Evolutionary conservation across 2,113 vertebrate species (phyloP).

Genomic region (Rhinopomastus cyanomelas): DNA sequence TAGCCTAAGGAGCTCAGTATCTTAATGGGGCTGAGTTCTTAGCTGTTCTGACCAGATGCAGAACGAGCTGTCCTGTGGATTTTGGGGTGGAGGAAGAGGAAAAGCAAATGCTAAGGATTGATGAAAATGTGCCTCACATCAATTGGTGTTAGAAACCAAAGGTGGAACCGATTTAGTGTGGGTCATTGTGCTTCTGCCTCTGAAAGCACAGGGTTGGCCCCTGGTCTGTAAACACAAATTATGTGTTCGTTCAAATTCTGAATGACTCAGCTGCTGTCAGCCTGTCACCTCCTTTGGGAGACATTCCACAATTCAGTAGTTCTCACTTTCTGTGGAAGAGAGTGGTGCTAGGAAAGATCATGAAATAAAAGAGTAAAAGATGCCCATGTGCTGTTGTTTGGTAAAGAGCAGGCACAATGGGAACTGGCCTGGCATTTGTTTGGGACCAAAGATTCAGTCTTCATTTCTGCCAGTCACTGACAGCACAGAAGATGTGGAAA

Average conservation of each 20-base stretch:
- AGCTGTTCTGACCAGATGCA: background rate
- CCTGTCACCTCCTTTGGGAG: background rate
- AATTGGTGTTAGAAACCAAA: background rate
- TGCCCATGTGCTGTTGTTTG: background rate
- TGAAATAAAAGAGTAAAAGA: background rate
- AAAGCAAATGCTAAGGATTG: background rate
- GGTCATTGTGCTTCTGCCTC: background rate
- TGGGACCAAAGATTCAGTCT: background rate
- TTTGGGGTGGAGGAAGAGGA: fast-evolving
- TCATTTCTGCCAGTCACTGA: background rate
- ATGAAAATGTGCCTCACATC: background rate
- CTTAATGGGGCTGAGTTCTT: background rate
- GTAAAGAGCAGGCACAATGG: background rate
- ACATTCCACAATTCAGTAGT: background rate
- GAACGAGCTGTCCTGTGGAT: background rate
- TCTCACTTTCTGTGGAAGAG: background rate
- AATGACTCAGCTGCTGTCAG: background rate
- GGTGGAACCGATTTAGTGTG: background rate
- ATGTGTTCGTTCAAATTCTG: background rate
- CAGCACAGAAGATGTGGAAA: background rate
- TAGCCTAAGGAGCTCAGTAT: background rate
- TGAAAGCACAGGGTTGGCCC: background rate
- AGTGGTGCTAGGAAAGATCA: background rate
- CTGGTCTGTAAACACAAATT: background rate
- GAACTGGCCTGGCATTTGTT: background rate